A percentile compares a stretch with the other conserved stretches of the same genome.
Evolutionary conservation across 35 echinoderm and acorn worm genomes (phyloP).

Genomic region (Hemicentrotus pulcherrimus): DNA sequence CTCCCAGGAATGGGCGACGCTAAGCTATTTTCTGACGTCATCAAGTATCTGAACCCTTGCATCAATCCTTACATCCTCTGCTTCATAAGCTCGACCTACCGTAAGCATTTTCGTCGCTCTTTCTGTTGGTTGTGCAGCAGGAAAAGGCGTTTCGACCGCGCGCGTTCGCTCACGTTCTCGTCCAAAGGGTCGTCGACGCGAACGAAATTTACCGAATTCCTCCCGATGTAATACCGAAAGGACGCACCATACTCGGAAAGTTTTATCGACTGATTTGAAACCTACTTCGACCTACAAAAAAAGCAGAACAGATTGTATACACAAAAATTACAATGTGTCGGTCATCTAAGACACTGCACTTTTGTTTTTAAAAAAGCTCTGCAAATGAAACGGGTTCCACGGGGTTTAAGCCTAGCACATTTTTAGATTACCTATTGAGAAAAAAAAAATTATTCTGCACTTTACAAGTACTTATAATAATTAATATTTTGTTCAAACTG

Average conservation of each 20-base stretch:
- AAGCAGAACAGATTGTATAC: neutral
- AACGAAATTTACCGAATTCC: slow-evolving; percentile 38
- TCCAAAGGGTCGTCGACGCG: slow-evolving; percentile 51
- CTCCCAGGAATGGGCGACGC: neutral
- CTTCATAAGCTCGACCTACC: slow-evolving; percentile 50
- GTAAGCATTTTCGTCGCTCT: slow-evolving; percentile 37
- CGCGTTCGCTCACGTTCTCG: neutral
- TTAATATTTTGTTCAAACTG: no score
- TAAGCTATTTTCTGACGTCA: neutral
- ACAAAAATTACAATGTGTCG: neutral
- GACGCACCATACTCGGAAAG: neutral
- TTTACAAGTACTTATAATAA: no score
- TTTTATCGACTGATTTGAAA: neutral
- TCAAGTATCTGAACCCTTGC: slow-evolving; percentile 39
- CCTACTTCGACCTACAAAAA: neutral
- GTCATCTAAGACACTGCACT: neutral
- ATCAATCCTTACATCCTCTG: slow-evolving; percentile 46
- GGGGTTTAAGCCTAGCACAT: no score
- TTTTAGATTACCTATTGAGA: no score
- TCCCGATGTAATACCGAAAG: slow-evolving; percentile 19
- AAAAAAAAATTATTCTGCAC: no score
- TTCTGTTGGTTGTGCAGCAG: slow-evolving; percentile 33
- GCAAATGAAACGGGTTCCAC: no score
- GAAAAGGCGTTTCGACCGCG: slow-evolving; percentile 10
- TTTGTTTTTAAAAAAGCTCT: no score